Percentiles rank a stretch among this genome's conserved stretches.
These are phyloP conservation scores for Heliothis subflexa DNA, from an alignment of 1,140 invertebrate genomes.

Conservation along the genomic window DNA sequence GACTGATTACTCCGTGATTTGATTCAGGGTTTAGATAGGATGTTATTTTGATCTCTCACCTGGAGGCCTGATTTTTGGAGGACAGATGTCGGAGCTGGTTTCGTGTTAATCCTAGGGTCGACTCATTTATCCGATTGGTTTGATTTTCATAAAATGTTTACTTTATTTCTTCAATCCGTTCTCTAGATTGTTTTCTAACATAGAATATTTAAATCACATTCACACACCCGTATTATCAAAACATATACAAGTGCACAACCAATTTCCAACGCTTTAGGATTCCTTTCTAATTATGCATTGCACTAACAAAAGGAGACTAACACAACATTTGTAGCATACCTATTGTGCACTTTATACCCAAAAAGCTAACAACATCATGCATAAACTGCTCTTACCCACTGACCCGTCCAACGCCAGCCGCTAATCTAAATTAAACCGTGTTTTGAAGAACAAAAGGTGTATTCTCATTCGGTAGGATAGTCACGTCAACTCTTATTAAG, in stretches of 20 bases:
- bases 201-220: too few relatives aligned
- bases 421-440: conserved; percentile 65
- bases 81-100: not conserved
- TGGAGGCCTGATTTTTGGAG: not conserved
- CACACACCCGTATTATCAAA: not conserved
- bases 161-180: too few relatives aligned
- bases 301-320: conserved; percentile 34
- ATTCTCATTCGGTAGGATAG: conserved; percentile 57
- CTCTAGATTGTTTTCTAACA: too few relatives aligned
- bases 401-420: conserved; percentile 54
- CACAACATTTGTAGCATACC: conserved; percentile 59
- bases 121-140: not conserved
- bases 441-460: conserved; percentile 61
- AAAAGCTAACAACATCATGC: conserved; percentile 68
- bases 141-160: not conserved
- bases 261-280: not conserved
- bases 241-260: not conserved
- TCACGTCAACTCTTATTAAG: conserved; percentile 75
- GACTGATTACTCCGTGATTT: conserved; percentile 29
- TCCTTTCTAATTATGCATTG: conserved; percentile 35
- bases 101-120: not conserved
- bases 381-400: conserved; percentile 68
- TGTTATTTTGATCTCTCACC: not conserved
- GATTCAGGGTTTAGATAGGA: conserved; percentile 8
- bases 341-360: conserved; percentile 67